These are phyloP conservation scores for Carcina quercana DNA, from an alignment of 2,888 invertebrate genomes.

Conservation along the genomic window DNA sequence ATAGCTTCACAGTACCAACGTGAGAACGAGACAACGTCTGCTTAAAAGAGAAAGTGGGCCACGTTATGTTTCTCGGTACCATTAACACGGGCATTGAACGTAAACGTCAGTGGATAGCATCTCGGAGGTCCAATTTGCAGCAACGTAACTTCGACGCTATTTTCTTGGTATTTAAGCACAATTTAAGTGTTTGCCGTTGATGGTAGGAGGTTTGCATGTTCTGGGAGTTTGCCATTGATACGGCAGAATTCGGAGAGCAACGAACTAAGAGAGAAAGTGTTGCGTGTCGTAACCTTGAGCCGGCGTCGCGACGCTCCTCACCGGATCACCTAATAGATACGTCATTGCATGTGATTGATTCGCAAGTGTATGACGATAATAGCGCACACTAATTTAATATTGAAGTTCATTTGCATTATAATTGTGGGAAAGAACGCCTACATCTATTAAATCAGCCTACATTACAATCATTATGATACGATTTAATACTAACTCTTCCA, in stretches of 20 bases:
- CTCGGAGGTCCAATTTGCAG: conserved; percentile 25
- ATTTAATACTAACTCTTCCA: too few species aligned
- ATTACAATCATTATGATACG: too few species aligned
- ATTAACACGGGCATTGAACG: conserved; percentile 71
- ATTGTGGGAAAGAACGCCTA: too few species aligned
- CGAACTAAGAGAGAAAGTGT: conserved; percentile 70
- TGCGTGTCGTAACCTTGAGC: conserved; percentile 69
- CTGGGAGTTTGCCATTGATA: conserved; percentile 27
- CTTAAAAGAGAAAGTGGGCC: conserved; percentile 75
- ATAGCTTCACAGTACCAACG: conserved; percentile 26
- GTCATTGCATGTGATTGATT: conserved; percentile 33
- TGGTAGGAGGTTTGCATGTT: conserved; percentile 23
- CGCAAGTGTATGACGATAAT: too few species aligned
- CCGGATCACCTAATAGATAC: conserved; percentile 60
- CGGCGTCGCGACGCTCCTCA: conserved; percentile 34
- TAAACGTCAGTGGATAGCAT: conserved; percentile 59
- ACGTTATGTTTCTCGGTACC: conserved; percentile 70
- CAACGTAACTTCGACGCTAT: conserved; percentile 17
- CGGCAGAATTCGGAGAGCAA: conserved; percentile 67
- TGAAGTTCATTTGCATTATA: too few species aligned
- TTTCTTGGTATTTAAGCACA: conserved; percentile 12
- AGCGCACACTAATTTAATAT: too few species aligned
- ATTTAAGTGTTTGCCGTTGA: conserved; percentile 21
- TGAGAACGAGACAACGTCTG: conserved; percentile 56
- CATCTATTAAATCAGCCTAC: too few species aligned